Evolutionary conservation across 2,888 invertebrate genomes (phyloP), one percentile per base, ranked within the genome.

Genomic region (Cheilosia scutellata): DNA sequence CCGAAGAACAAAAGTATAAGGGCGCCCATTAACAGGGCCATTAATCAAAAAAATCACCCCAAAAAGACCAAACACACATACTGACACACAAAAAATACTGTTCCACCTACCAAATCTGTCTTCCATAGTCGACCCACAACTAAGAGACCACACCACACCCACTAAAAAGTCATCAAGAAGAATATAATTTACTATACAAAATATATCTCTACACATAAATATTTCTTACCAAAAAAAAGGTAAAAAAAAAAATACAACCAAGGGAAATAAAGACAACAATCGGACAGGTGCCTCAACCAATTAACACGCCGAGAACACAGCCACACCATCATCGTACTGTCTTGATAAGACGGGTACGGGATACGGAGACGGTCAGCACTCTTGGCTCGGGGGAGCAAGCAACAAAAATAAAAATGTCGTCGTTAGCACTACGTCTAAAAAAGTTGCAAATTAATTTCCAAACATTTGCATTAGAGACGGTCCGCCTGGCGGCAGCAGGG

Each of bases 241-340:
- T 31, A 31, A 7, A 37, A 37, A 37, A 37, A 51, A 6, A 20
- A 65, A 27, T 27, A 49, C 20, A 55, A 40, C 11, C 58, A 40
- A 40, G 62, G 55, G 49, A 27, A 80, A 80, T 80, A 76, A 72
- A 82, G 72, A 82, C 82, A 86, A 86, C 82, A 86, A 86, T 86
- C 82, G 82, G 86, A 82, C 86, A 86, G 86, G 76, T 72, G 86
- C 82, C 82, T 82, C 62, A 72, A 76, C 86, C 86, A 82, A 86
- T 86, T 86, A 86, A 80, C 86, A 86, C 80, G 76, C 86, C 76
- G 51, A 55, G 51, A 86, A 68, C 76, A 82, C 55, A 72, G 72
- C 70, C 72, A 29, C 57, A 80, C 66, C 55, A 84, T 71, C 44
- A 53, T 55, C 49, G 20, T 20, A 20, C 20, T 20, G 20, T 2